Conservation (phyloP, 2,113 vertebrate species). For the Cettia cetti region DNA sequence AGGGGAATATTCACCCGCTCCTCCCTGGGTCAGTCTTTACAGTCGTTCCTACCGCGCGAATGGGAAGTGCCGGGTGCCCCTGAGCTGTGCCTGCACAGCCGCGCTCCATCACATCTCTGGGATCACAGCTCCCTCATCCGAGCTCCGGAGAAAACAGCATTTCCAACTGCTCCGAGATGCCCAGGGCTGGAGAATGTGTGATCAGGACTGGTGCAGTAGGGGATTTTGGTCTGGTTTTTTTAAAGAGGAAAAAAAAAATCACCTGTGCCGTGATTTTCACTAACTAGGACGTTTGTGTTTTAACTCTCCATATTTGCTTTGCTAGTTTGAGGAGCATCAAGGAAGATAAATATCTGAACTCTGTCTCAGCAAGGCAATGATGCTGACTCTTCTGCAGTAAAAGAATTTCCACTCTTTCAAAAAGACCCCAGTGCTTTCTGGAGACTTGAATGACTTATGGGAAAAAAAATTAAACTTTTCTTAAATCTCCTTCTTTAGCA, state of each 20-base stretch:
- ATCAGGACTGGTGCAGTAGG: background rate
- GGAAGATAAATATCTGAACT: background rate
- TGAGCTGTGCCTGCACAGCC: background rate
- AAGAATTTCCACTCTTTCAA: background rate
- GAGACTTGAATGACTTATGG: background rate
- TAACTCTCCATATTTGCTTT: background rate
- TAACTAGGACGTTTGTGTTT: background rate
- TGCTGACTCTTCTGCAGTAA: no score
- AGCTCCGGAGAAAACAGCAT: background rate
- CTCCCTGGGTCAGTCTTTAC: accelerated
- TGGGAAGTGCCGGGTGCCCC: accelerated
- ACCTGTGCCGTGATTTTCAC: no score
- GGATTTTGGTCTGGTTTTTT: accelerated
- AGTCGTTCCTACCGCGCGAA: accelerated
- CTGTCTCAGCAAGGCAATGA: background rate
- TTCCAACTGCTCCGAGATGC: accelerated
- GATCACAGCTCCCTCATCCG: conserved; percentile 23
- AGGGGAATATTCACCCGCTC: accelerated
- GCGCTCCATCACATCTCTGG: accelerated
- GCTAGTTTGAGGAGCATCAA: background rate
- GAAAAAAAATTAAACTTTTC: background rate
- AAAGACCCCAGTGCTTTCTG: background rate
- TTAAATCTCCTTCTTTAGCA: background rate
- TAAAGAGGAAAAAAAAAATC: no score
- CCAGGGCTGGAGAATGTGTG: accelerated